Conservation (phyloP, 2,797 vertebrate species). For the Myiotriccus ornatus region DNA sequence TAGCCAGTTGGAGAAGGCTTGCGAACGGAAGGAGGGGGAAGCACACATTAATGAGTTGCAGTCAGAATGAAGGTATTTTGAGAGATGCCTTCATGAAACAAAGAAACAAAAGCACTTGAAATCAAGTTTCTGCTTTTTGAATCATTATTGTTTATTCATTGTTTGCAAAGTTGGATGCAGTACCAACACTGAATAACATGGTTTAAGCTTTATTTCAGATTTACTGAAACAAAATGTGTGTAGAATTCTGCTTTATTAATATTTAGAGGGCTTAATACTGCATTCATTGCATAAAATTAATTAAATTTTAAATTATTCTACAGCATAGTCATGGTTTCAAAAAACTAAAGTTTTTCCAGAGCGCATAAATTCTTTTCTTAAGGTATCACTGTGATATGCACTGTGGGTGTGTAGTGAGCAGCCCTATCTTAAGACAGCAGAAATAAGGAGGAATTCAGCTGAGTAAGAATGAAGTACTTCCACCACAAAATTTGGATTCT, state of each 20-base stretch:
- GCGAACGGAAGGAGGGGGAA: background rate
- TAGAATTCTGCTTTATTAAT: background rate
- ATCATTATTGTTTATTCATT: background rate
- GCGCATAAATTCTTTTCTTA: background rate
- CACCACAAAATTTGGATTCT: background rate
- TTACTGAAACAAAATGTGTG: background rate
- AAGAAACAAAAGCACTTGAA: slow-evolving; percentile 29
- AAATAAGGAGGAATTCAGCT: background rate
- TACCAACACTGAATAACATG: background rate
- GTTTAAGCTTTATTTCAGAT: background rate
- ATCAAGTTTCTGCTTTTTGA: slow-evolving; percentile 17
- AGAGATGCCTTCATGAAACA: background rate
- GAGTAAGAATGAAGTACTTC: background rate
- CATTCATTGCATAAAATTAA: background rate
- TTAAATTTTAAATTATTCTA: background rate
- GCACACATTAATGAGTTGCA: background rate
- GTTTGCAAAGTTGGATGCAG: background rate
- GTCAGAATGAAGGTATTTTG: slow-evolving; percentile 26
- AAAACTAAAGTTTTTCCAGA: background rate
- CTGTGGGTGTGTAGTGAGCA: background rate
- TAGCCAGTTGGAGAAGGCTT: slow-evolving; percentile 36
- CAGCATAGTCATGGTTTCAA: background rate
- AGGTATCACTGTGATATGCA: background rate
- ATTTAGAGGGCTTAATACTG: background rate
- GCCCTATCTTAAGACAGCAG: background rate